Base-by-base conservation (phyloP, 2,797 vertebrate species). In the Phoeniculus purpureus region DNA sequence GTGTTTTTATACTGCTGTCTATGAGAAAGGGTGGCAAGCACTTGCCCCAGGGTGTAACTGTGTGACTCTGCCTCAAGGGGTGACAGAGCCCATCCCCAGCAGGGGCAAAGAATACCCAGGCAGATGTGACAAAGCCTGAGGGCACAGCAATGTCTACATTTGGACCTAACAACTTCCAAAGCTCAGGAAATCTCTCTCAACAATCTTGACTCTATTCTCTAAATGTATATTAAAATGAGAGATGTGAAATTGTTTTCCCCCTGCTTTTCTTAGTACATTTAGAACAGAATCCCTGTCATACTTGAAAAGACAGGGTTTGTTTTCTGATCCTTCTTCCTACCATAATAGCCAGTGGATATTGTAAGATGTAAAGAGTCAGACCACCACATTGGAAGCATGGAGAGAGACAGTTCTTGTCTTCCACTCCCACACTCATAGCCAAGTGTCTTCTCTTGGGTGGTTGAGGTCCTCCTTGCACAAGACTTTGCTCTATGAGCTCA, bases 381-480 rank as follows among this genome's bases (percentile, higher is more conserved):
- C 52, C 6, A 25, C 7, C 65, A 4, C 12, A 12, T 43, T 45
- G 4, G 9, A 43, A 45, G 4, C 1, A 25, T 2, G 7, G 17
- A 66, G 19, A 26, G 77, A 59, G 31, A 61, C 8, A 68, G 4
- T 19, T 84, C 56, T 66, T 27, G 3, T 18, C 48, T 59, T 37
- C 3, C 16, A 50, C 15, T 88, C 27, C 29, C 16, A n/a, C 11
- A 11, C 66, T 56, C 34, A 29, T 29, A 75, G 6, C 25, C 23
- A 4, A 32, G 37, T 26, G 0, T 66, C 65, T 32, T 40, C 6
- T 47, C 10, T 50, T 47, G 51, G 75, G 56, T 32, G 40, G 31
- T 23, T 3, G 1, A 37, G 25, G n/a, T n/a, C 7, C 26, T 56
- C 5, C 27, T 80, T 0, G 0, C 4, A 32, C 5, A 55, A 16